Conservation (phyloP, 2,888 invertebrate species). For the Drosophila pseudotalamancana region DNA sequence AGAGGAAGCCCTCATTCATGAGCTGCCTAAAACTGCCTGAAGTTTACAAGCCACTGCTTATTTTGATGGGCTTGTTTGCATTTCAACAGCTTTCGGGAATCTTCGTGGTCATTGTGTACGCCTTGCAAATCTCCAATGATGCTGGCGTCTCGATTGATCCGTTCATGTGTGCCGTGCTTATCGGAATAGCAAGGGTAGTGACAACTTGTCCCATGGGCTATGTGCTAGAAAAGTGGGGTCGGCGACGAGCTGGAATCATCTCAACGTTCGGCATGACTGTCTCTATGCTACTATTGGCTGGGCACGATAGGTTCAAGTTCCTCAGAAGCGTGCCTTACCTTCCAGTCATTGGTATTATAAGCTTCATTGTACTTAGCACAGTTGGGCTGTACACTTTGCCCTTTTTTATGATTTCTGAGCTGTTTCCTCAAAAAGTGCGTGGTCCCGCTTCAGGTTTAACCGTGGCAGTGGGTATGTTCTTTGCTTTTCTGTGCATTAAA, state of each 20-base stretch:
- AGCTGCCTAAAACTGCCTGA: slow-evolving; percentile 78
- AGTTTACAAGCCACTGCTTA: slow-evolving; percentile 83
- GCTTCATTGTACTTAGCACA: slow-evolving; percentile 85
- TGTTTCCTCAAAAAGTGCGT: slow-evolving; percentile 87
- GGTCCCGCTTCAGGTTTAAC: slow-evolving; percentile 89
- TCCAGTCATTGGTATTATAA: slow-evolving; percentile 76
- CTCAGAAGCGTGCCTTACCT: slow-evolving; percentile 72
- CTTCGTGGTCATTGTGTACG: slow-evolving; percentile 90
- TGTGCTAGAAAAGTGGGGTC: slow-evolving; percentile 87
- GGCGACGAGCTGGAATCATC: slow-evolving; percentile 87
- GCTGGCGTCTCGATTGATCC: slow-evolving; percentile 87
- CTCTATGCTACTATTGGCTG: slow-evolving; percentile 86
- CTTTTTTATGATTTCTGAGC: slow-evolving; percentile 91
- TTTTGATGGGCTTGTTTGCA: slow-evolving; percentile 87
- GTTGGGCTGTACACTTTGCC: slow-evolving; percentile 87
- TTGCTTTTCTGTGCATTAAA: slow-evolving; percentile 89
- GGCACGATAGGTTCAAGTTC: slow-evolving; percentile 83
- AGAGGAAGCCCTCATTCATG: slow-evolving; percentile 69
- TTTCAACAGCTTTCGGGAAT: slow-evolving; percentile 90
- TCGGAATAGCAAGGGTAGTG: slow-evolving; percentile 87
- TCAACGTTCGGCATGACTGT: slow-evolving; percentile 87
- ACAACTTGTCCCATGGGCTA: slow-evolving; percentile 88
- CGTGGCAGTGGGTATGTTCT: slow-evolving; percentile 87
- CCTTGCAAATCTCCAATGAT: slow-evolving; percentile 87
- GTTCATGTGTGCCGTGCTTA: slow-evolving; percentile 88